Conservation (phyloP, 2,888 invertebrate species). For the Drosophila dives region DNA sequence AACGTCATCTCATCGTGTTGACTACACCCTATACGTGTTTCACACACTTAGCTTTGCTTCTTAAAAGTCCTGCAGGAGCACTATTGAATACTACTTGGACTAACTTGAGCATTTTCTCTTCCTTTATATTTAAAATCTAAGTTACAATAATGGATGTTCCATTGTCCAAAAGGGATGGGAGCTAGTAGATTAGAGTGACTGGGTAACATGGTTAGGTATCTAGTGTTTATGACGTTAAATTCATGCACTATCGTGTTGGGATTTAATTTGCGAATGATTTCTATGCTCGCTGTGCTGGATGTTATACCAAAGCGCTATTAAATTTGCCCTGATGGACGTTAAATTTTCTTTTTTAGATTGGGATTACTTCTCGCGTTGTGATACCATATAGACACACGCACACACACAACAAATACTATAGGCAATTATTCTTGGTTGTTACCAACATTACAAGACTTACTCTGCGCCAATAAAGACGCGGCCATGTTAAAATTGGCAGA, state of each 20-base stretch:
- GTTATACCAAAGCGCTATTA: background rate
- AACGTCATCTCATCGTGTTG: too few species aligned
- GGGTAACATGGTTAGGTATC: background rate
- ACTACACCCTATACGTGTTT: too few species aligned
- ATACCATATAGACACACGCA: background rate
- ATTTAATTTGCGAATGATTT: background rate
- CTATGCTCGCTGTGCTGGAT: background rate
- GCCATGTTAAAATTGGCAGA: constrained; percentile 86
- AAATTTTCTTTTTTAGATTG: background rate
- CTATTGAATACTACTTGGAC: background rate
- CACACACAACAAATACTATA: background rate
- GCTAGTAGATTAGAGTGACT: background rate
- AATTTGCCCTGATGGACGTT: background rate
- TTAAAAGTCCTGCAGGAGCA: background rate
- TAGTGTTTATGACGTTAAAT: background rate
- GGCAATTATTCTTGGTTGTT: constrained; percentile 74
- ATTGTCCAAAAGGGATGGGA: background rate
- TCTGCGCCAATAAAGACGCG: constrained; percentile 93
- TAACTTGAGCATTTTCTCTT: background rate
- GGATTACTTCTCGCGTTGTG: background rate
- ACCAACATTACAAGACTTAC: constrained; percentile 88
- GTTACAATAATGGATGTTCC: background rate
- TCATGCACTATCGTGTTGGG: background rate
- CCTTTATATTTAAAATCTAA: background rate
- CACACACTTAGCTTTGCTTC: background rate